Percentiles rank a stretch among this genome's conserved stretches.
Conservation (phyloP, 2,797 vertebrate genomes). For the Austrolebias charrua region DNA sequence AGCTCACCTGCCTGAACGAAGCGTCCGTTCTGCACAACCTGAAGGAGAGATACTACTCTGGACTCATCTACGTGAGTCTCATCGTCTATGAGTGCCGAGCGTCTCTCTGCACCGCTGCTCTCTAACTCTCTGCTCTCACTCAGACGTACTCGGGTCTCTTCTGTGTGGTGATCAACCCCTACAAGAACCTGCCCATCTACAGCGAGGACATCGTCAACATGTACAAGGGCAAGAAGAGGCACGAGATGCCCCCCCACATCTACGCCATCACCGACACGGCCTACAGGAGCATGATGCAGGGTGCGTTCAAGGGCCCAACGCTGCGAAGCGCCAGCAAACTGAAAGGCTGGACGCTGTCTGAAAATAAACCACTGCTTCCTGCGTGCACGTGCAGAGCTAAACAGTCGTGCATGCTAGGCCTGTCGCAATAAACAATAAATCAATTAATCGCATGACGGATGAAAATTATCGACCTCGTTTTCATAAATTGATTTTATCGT, state of each 20-base stretch:
- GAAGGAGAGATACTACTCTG: slow-evolving; percentile 98
- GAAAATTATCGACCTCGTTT: too few relatives aligned
- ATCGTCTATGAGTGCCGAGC: not conserved
- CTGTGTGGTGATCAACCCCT: slow-evolving; percentile 98
- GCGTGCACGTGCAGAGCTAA: too few relatives aligned
- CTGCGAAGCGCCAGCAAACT: not conserved
- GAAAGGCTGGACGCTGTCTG: not conserved
- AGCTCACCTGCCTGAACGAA: slow-evolving; percentile 96
- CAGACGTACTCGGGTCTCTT: slow-evolving; percentile 98
- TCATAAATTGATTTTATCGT: too few relatives aligned
- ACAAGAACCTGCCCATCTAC: slow-evolving; percentile 97
- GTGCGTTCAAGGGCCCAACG: slow-evolving; percentile 57
- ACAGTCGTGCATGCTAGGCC: too few relatives aligned
- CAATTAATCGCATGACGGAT: too few relatives aligned
- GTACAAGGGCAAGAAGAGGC: slow-evolving; percentile 99
- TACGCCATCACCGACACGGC: slow-evolving; percentile 97
- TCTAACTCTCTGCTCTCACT: not conserved
- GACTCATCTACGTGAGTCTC: slow-evolving; percentile 94
- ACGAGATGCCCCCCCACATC: slow-evolving; percentile 98
- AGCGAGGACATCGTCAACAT: slow-evolving; percentile 95
- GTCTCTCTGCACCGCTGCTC: not conserved
- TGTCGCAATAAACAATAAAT: too few relatives aligned
- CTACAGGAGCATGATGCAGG: slow-evolving; percentile 99
- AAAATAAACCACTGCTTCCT: too few relatives aligned
- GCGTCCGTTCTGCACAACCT: slow-evolving; percentile 98